Percentiles rank a stretch among this genome's conserved stretches.
Evolutionary conservation across 2,888 invertebrate genomes (phyloP).

Genomic region (Phortica magna): DNA sequence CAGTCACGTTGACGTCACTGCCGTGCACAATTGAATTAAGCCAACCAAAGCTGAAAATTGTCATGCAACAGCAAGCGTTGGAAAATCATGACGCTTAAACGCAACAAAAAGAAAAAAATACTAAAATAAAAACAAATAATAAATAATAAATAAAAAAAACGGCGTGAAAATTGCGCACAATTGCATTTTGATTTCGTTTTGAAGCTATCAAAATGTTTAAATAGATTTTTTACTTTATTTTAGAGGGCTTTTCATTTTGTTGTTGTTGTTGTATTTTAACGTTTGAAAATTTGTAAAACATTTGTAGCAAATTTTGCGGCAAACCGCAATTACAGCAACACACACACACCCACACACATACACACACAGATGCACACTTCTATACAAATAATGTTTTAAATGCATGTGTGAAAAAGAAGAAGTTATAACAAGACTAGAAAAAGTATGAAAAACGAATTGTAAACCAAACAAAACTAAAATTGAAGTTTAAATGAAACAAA

Average conservation of each 20-base stretch:
- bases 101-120: background rate
- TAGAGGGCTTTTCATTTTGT: background rate
- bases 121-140: background rate
- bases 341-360: background rate
- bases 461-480: slow-evolving; percentile 34
- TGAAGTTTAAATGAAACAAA: slow-evolving; percentile 19
- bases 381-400: too few relatives aligned
- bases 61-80: background rate
- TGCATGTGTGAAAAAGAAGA: background rate
- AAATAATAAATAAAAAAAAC: slow-evolving; percentile 36
- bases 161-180: slow-evolving; percentile 50
- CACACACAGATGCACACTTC: background rate
- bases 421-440: background rate
- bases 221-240: background rate
- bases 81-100: background rate
- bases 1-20: too few relatives aligned
- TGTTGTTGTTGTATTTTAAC: background rate
- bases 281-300: background rate
- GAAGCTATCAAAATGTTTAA: background rate
- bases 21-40: too few relatives aligned
- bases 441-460: slow-evolving; percentile 21
- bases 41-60: too few relatives aligned
- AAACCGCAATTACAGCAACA: slow-evolving; percentile 18
- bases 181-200: slow-evolving; percentile 37
- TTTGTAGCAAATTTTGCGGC: slow-evolving; percentile 13